Evolutionary conservation across 2,888 invertebrate species (phyloP), one percentile per base, ranked within the genome.

Genomic region (Acronicta aceris): DNA sequence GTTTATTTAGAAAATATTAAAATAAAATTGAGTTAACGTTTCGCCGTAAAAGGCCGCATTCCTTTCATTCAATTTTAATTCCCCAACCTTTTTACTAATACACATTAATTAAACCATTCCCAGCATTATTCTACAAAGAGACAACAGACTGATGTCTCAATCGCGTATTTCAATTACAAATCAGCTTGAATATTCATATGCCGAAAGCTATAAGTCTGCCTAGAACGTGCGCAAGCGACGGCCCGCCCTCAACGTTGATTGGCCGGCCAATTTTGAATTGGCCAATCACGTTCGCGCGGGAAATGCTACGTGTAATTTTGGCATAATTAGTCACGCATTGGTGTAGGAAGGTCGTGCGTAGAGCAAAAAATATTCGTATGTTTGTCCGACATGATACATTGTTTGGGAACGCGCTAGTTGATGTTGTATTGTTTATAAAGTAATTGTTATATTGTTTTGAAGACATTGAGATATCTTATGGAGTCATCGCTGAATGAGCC

Each of bases 291-390:
- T 67, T 78, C 70, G 73, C 79, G 82, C 86, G 82, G 85, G 80
- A 86, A 87, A 84, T 76, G 79, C 68, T 71, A 75, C 76, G 90
- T 90, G 88, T 92, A 92, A 92, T 92, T 94, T 93, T 90, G 92
- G 92, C 91, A 92, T 92, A 93, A 94, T 94, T 93, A 93, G 93
- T 93, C 93, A 93, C 91, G 92, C 90, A 84, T 85, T 77, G 71
- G 75, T 76, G 85, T 87, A 85, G 88, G 82, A 67, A 85, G 81
- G 80, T 82, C 53, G 81, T 76, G 78, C 65, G 76, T 69, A 64
- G 65, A 59, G 69, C 74, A 82, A 76, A 78, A 62, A 72, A 64
- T 50, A 53, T 50, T 55, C 30, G 33, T 43, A 46, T 51, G 21
- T 81, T 72, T 74, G 68, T 30, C 21, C 70, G 76, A 63, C 70